Base-by-base conservation (phyloP, 2,888 invertebrate species). In the Eupithecia tripunctaria region DNA sequence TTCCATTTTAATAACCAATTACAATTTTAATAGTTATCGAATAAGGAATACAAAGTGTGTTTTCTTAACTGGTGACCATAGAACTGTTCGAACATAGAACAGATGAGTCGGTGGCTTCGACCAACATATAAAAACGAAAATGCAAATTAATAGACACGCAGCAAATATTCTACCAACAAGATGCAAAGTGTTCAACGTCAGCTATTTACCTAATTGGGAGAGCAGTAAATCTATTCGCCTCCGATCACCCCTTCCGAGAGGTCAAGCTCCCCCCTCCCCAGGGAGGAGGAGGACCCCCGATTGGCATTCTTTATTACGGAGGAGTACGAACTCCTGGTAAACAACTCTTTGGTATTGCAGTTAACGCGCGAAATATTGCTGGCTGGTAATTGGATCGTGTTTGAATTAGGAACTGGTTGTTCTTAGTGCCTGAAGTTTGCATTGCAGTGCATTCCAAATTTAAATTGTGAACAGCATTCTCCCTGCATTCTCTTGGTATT, bases 251-350 rank as follows among this genome's bases (percentile, higher is more conserved):
- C 88, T 88, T 88, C 81, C 76, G 83, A 85, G 88, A 86, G 89
- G 89, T 88, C 87, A 86, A 85, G 84, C 82, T 81, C 74, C 81
- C 64, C 63, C 63, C 81, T 86, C 86, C 88, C 89, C 47, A 41
- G 89, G 85, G 88, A 84, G 70, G 73, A 68, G 85, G 88, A 84
- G 70, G 73, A 68, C 79, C 81, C 81, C 81, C 82, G 85, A 85
- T 86, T 86, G 88, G 88, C 86, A 91, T 91, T 89, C 90, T 90
- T 89, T 90, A 89, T 89, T 88, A 86, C 85, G 85, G 83, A 81
- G 82, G 78, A 82, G 81, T 62, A 70, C 72, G 72, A 75, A 75
- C 75, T 74, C 73, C 71, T 81, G 78, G 85, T 84, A 87, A 88
- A 88, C 87, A 87, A 88, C 86, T 86, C 87, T 87, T 88, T 85